Base-by-base conservation (phyloP, 2,113 vertebrate species). In the Phyllopteryx taeniolatus region DNA sequence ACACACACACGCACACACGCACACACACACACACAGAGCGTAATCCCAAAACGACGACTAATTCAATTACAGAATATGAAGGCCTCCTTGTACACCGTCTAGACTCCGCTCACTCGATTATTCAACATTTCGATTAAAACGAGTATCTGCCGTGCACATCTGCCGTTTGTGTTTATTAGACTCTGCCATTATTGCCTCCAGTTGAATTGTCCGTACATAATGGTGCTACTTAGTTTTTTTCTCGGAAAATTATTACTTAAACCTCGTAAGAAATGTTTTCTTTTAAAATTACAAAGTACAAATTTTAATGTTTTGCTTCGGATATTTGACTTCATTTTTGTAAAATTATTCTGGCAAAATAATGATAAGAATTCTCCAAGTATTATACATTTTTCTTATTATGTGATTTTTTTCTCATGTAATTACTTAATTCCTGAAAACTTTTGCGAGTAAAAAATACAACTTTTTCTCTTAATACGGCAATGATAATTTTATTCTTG, bases 11-110 rank as follows among this genome's bases (percentile, higher is more conserved):
- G n/a, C n/a, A n/a, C n/a, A n/a, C n/a, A n/a, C n/a, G n/a, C n/a
- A n/a, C n/a, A n/a, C n/a, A n/a, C n/a, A n/a, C n/a, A 71, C 44
- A 54, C 71, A 56, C 17, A 0, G 10, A 11, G 67, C 33, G 2
- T 35, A 62, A 42, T 56, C 51, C 35, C 49, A n/a, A 42, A 19
- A 68, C 27, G 20, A 31, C 46, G 43, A 33, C 20, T 67, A 49
- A 80, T 71, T 66, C 0, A 49, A 8, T 78, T 68, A 73, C 49
- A 73, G 27, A 64, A 74, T 68, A 81, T 78, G 72, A 83, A 61
- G 63, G 47, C 56, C 66, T 74, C 53, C 39, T 59, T 12, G 27
- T 57, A 5, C 44, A 69, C 27, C 14, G 64, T 70, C 67, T 61
- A 64, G 60, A 19, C 59, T 59, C 10, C 68, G 70, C 47, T 65